Evolutionary conservation across 2,888 invertebrate species (phyloP), one percentile per base, ranked within the genome.

Genomic region (Leptinotarsa peninsularis): DNA sequence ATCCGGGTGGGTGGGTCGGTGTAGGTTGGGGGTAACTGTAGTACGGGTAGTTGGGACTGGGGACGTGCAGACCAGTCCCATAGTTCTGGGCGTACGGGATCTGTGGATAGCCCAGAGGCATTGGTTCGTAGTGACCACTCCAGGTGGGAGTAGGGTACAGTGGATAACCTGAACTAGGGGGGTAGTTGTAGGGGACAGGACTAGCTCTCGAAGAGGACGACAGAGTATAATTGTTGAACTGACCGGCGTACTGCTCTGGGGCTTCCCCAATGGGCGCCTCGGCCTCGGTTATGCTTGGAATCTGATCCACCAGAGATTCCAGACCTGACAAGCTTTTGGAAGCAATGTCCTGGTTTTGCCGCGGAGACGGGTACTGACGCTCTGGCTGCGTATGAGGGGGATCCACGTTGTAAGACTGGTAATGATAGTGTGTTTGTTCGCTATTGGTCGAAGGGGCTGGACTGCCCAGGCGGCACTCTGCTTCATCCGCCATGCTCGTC

Each of bases 291-390:
- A 96, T 94, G 83, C 95, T 94, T 70, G 96, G 96, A 88, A 96
- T 96, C 91, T 96, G 96, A 89, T 96, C 96, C 79, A 96, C 96
- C 67, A 96, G 90, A 60, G 96, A 96, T 88, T 96, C 96, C 67
- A 96, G 90, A 23, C 96, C 96, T 21, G 96, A 96, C 67, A 95
- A 90, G 83, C 95, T 95, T 87, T 96, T 96, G 49, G 95, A 93
- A n/a, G 95, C 93, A 52, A 95, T 94, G 89, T 95, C 95, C 85
- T 94, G 93, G 58, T 87, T 86, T 89, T 91, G 83, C 85, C 89
- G 79, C 84, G 88, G 85, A 85, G 90, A 85, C 84, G 88, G 86
- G 88, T 91, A 85, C 87, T 90, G 85, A 85, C 79, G 79, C 63
- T 82, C 79, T 18, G 75, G 73, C 74, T 81, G 82, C 21, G 83